Base-by-base conservation (phyloP, 1,140 invertebrate species). In the Telenomus remus region DNA sequence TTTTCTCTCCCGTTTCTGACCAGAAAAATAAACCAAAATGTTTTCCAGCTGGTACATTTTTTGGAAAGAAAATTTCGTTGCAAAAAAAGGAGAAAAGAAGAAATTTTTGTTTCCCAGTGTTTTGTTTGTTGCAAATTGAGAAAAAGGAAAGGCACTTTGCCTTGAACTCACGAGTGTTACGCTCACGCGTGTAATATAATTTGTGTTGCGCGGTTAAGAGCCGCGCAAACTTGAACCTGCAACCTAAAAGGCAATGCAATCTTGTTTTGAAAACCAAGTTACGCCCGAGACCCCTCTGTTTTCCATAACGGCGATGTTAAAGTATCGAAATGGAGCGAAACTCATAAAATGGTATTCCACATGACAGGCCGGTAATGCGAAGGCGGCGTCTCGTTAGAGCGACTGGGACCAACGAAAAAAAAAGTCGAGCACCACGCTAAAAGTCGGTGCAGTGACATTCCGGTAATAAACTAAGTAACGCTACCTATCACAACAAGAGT, bases 261-360 rank as follows among this genome's bases (percentile, higher is more conserved):
- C 53, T 71, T 57, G 46, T 63, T 71, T 71, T 61, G 66, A 61
- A 63, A 63, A 63, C 56, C 46, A 63, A 49, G 50, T 59, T 59
- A 63, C 51, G 53, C 49, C 13, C 35, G 44, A 55, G 57, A 47
- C 51, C 44, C 51, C 44, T 57, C 56, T 64, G 61, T 71, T 71
- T 63, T 71, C 51, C 46, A 50, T 56, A 63, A 63, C 57, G 12
- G 56, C 53, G 14, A 57, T 11, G 53, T 51, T 71, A 56, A 71
- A 63, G 51, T 71, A 63, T 71, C 53, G 64, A 75, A 68, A 68
- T 68, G 46, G 57, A 68, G 59, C 71, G 61, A 51, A 63, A 60
- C 44, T 61, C 50, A 35, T 75, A 75, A 68, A 75, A 57, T 68
- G 35, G 53, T 69, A 65, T 63, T 74, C 34, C 49, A 27, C 50